phyloP scores from a whole-genome alignment of 2,888 invertebrate species.

The Chloromyia formosa region DNA sequence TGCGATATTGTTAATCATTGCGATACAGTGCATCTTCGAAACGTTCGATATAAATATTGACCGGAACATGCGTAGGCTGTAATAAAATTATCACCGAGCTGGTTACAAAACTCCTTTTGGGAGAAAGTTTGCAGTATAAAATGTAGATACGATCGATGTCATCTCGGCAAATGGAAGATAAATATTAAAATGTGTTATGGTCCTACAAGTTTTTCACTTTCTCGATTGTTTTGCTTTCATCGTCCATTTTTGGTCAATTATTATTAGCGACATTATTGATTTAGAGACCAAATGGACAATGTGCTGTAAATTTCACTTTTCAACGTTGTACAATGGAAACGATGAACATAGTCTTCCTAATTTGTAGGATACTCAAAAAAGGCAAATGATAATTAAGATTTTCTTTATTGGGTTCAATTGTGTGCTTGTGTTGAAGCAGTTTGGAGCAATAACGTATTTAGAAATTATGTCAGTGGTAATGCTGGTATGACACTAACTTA shows the following conservation, averaged over 20 bases:
- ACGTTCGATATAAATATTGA: too few species aligned
- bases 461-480: too few species aligned
- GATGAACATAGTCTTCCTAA: too few species aligned
- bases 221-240: constrained; percentile 3
- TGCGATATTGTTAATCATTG: too few species aligned
- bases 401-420: too few species aligned
- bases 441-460: too few species aligned
- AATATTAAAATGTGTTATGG: not conserved
- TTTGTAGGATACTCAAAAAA: too few species aligned
- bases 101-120: not conserved
- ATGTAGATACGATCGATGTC: constrained; percentile 6
- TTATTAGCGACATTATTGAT: not conserved
- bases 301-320: not conserved
- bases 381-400: too few species aligned
- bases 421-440: too few species aligned
- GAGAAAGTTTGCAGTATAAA: constrained; percentile 18
- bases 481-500: too few species aligned
- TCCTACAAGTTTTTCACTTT: not conserved
- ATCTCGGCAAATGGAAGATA: not conserved
- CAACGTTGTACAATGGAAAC: too few species aligned
- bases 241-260: constrained; percentile 1
- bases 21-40: too few species aligned
- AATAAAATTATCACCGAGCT: not conserved
- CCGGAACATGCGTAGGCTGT: not conserved
- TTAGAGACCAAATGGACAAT: not conserved